Evolutionary conservation across 1,140 invertebrate species (phyloP), one percentile per base, ranked within the genome.

Genomic region (Drosophila nigromelanica): DNA sequence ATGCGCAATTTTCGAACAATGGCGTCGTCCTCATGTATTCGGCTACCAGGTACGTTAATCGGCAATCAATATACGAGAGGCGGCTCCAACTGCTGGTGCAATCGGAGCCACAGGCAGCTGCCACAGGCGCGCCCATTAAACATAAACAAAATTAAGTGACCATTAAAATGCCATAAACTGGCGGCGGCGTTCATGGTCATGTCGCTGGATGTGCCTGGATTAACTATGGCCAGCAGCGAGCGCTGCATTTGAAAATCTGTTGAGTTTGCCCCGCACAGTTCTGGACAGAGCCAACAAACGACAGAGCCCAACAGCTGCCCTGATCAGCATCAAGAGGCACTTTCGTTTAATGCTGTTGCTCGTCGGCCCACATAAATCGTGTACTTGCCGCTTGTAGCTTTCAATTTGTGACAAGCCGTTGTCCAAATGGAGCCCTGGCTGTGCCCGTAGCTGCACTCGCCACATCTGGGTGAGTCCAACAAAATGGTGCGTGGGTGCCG

Each of bases 131-230:
- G 75, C 79, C 79, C 85, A 89, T 90, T 83, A 89, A 89, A 82
- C 90, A 91, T 91, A 91, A 91, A 91, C 90, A 91, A 91, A 91
- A 91, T 91, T 91, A 91, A 91, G 87, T 91, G 90, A 91, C 90
- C 90, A 91, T 91, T 91, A 91, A 91, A 91, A 91, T 91, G 90
- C 90, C 90, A 91, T 91, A 91, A 91, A 91, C 78, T 86, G 82
- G 82, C 82, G 81, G 77, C 81, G 48, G 55, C 45, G 80, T 86
- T 77, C 81, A 86, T 86, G 80, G 78, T 48, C 78, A 87, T 76
- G 82, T 76, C 60, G 69, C 69, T 75, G 78, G 69, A 78, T 86
- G 61, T 42, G 55, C 54, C 54, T 60, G 63, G 71, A 73, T 69
- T 73, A 69, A 69, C 71, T 48, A 18, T 63, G 61, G 61, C 14